phyloP scores from a whole-genome alignment of 2,888 invertebrate genomes.

The Drosophila basisetae region DNA sequence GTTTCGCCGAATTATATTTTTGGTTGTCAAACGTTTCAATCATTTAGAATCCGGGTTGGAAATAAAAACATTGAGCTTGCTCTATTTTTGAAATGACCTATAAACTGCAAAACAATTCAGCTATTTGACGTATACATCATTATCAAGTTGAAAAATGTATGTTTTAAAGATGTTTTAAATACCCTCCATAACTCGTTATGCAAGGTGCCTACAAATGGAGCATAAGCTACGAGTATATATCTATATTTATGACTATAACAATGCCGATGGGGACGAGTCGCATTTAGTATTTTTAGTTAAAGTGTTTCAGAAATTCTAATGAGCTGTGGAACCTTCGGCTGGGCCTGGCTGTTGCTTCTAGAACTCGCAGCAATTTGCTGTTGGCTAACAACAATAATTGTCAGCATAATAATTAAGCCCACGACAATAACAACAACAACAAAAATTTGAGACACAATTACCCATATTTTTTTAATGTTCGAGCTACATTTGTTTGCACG shows the following conservation, averaged over 20 bases:
- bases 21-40: not conserved
- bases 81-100: not conserved
- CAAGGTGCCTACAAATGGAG: slow-evolving; percentile 68
- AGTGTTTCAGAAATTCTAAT: slow-evolving; percentile 71
- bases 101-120: not conserved
- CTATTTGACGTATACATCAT: not conserved
- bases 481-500: slow-evolving; percentile 29
- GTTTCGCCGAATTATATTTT: not conserved
- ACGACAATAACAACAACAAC: slow-evolving; percentile 24
- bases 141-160: not conserved
- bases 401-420: slow-evolving; percentile 54
- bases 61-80: not conserved
- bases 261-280: slow-evolving; percentile 33
- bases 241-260: slow-evolving; percentile 40
- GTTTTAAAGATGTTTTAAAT: slow-evolving; percentile 20
- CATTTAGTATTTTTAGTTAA: slow-evolving; percentile 22
- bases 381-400: slow-evolving; percentile 53
- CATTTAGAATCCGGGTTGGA: not conserved
- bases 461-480: slow-evolving; percentile 66
- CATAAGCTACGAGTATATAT: slow-evolving; percentile 41
- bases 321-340: slow-evolving; percentile 70
- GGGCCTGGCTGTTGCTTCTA: slow-evolving; percentile 52
- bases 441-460: slow-evolving; percentile 68
- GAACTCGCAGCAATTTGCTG: slow-evolving; percentile 62
- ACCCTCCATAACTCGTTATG: slow-evolving; percentile 42